These are phyloP conservation scores for Scleropages formosus DNA, from an alignment of 2,797 vertebrate species.

Conservation along the genomic window DNA sequence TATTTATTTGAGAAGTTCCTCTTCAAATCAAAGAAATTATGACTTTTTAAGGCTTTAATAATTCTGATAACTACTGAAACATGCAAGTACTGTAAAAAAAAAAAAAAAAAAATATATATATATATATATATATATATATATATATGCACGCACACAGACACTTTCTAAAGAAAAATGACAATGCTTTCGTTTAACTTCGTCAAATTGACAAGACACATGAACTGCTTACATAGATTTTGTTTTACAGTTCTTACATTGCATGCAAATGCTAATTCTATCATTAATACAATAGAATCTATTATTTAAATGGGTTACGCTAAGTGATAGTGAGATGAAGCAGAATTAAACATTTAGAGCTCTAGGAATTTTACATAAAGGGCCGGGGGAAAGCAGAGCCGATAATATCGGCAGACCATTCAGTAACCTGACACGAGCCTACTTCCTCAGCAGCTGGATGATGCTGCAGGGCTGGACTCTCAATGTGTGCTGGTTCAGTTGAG, in stretches of 20 bases:
- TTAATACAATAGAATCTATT: not conserved
- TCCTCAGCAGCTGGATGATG: constrained; percentile 5
- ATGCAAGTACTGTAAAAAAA: no score
- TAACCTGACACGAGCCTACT: not conserved
- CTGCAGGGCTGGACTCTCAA: not conserved
- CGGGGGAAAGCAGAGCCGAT: constrained; percentile 6
- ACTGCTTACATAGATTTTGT: not conserved
- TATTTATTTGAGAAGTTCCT: no score
- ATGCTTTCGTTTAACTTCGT: no score
- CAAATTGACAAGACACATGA: no score
- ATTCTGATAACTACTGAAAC: no score
- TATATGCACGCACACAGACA: no score
- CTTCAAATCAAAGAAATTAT: no score
- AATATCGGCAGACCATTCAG: not conserved
- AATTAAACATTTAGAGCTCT: constrained; percentile 14
- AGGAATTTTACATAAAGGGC: constrained; percentile 8
- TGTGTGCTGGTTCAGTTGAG: not conserved
- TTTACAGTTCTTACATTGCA: not conserved
- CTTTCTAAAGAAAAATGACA: no score
- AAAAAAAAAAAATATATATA: no score
- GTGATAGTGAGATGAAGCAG: not conserved
- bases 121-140: no score
- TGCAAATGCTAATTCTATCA: not conserved
- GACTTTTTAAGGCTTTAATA: no score
- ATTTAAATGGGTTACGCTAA: constrained; percentile 24